phyloP scores from a whole-genome alignment of 1,140 invertebrate genomes.

The Phenacoccus solenopsis region DNA sequence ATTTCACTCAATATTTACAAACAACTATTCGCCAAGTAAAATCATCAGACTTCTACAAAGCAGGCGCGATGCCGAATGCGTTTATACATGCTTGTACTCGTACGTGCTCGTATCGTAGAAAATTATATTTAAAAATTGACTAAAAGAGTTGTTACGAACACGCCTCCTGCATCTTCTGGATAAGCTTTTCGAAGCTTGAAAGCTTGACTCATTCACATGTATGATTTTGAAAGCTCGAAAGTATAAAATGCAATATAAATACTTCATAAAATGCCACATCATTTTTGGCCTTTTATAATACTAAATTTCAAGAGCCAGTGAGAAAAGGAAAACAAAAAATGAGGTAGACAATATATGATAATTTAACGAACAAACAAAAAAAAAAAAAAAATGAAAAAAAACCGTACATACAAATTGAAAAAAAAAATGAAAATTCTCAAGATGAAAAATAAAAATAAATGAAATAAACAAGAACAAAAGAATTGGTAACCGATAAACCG shows the following conservation, averaged over 20 bases:
- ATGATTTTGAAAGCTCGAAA: neutral
- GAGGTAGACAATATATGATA: neutral
- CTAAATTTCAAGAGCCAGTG: too few species aligned
- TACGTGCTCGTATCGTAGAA: too few species aligned
- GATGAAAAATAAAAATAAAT: neutral
- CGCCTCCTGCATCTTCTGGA: too few species aligned
- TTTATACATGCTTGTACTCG: too few species aligned
- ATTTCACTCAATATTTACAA: too few species aligned
- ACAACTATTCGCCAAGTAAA: too few species aligned
- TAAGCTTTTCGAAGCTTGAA: neutral
- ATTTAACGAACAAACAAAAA: neutral
- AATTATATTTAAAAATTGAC: too few species aligned
- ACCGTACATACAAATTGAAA: neutral
- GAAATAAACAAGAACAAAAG: too few species aligned
- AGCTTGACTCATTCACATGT: neutral
- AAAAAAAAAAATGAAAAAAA: neutral
- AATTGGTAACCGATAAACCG: conserved; percentile 9
- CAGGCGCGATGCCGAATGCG: too few species aligned
- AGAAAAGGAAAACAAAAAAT: neutral
- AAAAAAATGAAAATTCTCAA: neutral
- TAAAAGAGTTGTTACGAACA: too few species aligned
- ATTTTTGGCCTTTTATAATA: too few species aligned
- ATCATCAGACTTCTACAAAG: too few species aligned
- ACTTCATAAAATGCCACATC: neutral
- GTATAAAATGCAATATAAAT: neutral